These are phyloP conservation scores for Echeneis naucrates DNA, from an alignment of 2,797 vertebrate species.

Conservation along the genomic window DNA sequence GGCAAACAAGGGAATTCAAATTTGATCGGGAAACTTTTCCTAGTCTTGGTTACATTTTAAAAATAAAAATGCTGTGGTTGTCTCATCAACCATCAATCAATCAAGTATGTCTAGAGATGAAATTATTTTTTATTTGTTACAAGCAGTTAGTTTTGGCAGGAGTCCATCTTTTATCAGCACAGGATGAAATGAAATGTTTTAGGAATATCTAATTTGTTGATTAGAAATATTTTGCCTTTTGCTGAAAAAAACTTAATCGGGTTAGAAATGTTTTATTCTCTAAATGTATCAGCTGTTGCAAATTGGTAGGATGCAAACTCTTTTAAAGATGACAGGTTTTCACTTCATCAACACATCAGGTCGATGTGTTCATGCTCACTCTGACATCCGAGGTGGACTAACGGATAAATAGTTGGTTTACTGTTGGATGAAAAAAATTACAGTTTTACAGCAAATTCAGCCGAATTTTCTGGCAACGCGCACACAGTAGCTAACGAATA, in stretches of 20 bases:
- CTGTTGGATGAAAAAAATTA: no score
- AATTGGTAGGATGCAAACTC: background rate
- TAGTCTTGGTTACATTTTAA: constrained; percentile 9
- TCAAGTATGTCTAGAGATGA: background rate
- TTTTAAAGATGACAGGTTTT: background rate
- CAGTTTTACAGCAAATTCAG: background rate
- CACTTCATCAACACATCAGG: background rate
- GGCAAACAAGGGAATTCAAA: no score
- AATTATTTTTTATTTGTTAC: background rate
- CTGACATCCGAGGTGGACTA: background rate
- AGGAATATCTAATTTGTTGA: background rate
- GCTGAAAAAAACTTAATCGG: background rate
- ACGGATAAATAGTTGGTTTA: background rate
- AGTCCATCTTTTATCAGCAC: background rate
- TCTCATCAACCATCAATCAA: no score
- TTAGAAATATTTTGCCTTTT: background rate
- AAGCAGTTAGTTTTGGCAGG: background rate
- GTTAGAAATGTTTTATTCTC: background rate
- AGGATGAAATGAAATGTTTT: background rate
- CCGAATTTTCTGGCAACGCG: background rate
- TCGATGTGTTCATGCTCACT: background rate
- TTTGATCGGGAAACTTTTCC: no score
- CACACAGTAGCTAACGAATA: background rate
- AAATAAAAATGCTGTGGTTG: background rate
- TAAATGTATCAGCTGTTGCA: background rate